Percentiles rank a stretch among this genome's conserved stretches.
phyloP scores from a whole-genome alignment of 2,113 vertebrate genomes.

The Micronycteris hirsuta region DNA sequence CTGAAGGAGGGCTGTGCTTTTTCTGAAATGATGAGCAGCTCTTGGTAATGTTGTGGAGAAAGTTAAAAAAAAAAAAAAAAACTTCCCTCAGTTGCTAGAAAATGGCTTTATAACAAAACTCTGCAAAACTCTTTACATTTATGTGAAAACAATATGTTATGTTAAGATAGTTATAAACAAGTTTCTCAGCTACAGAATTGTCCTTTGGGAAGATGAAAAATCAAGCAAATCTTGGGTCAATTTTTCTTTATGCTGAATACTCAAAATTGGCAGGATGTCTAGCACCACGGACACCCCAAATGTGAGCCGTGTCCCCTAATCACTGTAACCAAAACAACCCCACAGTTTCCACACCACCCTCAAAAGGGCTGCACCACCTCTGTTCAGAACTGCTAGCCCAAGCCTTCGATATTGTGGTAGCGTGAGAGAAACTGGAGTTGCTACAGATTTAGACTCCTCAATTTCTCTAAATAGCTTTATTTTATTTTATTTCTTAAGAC shows the following conservation, averaged over 20 bases:
- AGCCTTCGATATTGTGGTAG: not conserved
- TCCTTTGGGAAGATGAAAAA: not conserved
- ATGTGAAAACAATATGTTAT: not conserved
- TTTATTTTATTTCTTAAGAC: not conserved
- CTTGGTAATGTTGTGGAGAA: not conserved
- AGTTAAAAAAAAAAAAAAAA: not conserved
- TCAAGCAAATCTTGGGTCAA: not conserved
- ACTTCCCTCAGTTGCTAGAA: not conserved
- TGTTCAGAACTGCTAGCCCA: not conserved
- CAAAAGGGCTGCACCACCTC: not conserved
- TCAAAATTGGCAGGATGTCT: not conserved
- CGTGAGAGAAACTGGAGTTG: not conserved
- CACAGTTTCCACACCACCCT: not conserved
- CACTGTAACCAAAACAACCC: not conserved
- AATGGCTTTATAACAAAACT: not conserved
- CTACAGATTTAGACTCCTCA: not conserved
- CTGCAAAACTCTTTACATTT: not conserved
- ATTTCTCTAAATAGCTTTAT: not conserved
- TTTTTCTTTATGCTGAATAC: not conserved
- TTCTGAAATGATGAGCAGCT: not conserved
- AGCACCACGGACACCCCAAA: not conserved
- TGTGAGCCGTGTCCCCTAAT: not conserved
- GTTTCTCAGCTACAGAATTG: not conserved
- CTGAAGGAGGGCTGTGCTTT: not conserved
- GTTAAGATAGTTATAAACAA: not conserved